These are phyloP conservation scores for Phrynosoma blainvillii DNA, from an alignment of 2,113 vertebrate genomes.

Conservation along the genomic window DNA sequence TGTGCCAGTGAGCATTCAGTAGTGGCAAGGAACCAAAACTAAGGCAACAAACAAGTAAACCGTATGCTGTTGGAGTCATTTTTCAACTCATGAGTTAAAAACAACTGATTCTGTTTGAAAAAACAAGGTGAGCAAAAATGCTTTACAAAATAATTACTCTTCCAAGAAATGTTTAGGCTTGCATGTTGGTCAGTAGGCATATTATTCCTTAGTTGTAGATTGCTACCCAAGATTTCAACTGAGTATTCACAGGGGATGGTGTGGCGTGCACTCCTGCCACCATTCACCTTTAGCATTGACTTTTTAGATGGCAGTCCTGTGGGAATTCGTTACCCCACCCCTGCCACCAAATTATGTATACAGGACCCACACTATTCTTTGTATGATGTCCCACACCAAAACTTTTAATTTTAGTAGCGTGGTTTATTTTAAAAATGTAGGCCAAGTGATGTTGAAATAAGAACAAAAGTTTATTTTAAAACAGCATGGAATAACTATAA, in stretches of 20 bases:
- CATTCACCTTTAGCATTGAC: no score
- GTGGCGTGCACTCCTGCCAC: no score
- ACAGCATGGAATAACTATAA: no score
- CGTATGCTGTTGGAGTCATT: conserved; percentile 40
- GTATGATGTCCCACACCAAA: no score
- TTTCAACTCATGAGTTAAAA: conserved; percentile 26
- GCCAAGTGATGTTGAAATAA: no score
- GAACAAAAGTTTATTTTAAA: no score
- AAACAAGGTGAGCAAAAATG: background rate
- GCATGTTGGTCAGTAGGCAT: background rate
- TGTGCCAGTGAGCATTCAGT: conserved; percentile 68
- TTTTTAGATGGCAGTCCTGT: no score
- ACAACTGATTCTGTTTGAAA: background rate
- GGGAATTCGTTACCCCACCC: no score
- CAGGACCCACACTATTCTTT: no score
- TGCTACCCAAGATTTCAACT: background rate
- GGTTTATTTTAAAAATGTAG: no score
- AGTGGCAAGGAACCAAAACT: conserved; percentile 60
- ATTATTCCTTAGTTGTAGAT: conserved; percentile 2
- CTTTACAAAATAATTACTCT: conserved; percentile 15
- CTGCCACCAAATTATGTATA: no score
- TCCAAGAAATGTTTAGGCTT: conserved; percentile 26
- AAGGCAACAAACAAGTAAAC: conserved; percentile 9
- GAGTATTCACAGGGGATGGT: background rate
- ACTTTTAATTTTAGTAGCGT: no score